phyloP scores from a whole-genome alignment of 2,888 invertebrate species.

The Cremastinae sp. region DNA sequence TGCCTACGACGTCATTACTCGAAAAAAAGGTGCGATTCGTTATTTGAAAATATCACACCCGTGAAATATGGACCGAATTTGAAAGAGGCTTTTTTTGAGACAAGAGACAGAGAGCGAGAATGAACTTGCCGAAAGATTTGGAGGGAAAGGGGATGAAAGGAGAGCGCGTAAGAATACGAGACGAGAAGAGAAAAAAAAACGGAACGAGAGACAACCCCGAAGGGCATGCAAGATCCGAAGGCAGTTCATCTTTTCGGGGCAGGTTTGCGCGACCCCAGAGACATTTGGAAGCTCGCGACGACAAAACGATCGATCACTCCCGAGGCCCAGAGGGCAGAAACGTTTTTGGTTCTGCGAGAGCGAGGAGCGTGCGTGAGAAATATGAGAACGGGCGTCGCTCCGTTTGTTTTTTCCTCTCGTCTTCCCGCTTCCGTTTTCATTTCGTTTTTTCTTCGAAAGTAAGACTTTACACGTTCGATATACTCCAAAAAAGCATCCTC shows the following conservation, averaged over 20 bases:
- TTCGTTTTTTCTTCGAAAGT: conserved; percentile 30
- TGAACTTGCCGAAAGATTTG: conserved; percentile 61
- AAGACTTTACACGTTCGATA: too few relatives aligned
- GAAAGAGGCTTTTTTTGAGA: conserved; percentile 10
- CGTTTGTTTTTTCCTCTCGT: conserved; percentile 31
- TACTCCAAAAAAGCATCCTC: too few relatives aligned
- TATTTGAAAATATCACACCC: conserved; percentile 72
- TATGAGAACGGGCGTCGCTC: conserved; percentile 67
- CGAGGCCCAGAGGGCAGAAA: conserved; percentile 49
- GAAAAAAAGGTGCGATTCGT: conserved; percentile 57
- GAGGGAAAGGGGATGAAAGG: conserved; percentile 56
- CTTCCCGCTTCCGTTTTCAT: conserved; percentile 35
- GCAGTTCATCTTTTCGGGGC: conserved; percentile 46
- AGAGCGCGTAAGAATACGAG: conserved; percentile 38
- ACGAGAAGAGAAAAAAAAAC: conserved; percentile 57
- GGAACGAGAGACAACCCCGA: conserved; percentile 58
- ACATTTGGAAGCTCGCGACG: conserved; percentile 47
- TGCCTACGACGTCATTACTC: conserved; percentile 69
- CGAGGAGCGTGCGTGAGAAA: conserved; percentile 76
- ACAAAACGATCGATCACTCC: conserved; percentile 61
- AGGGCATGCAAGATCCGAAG: conserved; percentile 55
- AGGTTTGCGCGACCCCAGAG: conserved; percentile 60
- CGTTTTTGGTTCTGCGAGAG: conserved; percentile 63
- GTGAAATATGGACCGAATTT: conserved; percentile 73
- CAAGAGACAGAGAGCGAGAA: conserved; percentile 59